A percentile compares a stretch with the other conserved stretches of the same genome.
phyloP scores from a whole-genome alignment of 2,113 vertebrate genomes.

The Petromus typicus region DNA sequence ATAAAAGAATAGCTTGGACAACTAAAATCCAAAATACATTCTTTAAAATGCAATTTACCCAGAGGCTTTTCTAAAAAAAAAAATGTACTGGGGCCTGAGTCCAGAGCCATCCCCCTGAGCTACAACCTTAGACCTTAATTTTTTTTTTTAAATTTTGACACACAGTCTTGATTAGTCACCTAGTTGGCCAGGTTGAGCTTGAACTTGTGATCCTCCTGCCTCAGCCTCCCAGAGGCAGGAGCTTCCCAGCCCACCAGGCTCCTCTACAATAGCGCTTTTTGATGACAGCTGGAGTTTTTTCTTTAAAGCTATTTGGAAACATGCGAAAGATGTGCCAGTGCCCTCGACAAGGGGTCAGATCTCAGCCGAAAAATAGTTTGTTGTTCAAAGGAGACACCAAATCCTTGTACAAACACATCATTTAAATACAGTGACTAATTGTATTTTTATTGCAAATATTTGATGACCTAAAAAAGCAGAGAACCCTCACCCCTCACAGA shows the following conservation, averaged over 20 bases:
- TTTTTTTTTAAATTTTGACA: background rate
- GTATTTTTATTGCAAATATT: conserved; percentile 67
- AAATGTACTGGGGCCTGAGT: background rate
- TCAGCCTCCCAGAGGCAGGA: background rate
- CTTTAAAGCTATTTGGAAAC: conserved; percentile 36
- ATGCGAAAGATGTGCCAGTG: background rate
- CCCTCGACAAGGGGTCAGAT: background rate
- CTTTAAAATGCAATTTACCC: background rate
- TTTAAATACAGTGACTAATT: background rate
- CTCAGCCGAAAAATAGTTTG: conserved; percentile 1
- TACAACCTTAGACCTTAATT: background rate
- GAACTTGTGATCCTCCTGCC: background rate
- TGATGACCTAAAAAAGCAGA: conserved; percentile 49
- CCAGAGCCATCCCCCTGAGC: background rate
- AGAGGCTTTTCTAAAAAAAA: background rate
- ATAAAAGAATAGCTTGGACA: background rate
- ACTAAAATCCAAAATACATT: background rate
- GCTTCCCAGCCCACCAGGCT: background rate
- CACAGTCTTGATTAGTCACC: background rate
- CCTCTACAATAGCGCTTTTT: background rate
- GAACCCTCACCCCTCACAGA: background rate
- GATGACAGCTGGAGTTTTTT: background rate
- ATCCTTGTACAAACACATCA: conserved; percentile 40
- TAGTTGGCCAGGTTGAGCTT: background rate
- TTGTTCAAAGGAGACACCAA: conserved; percentile 32